Conservation (phyloP, 2,797 vertebrate species). For the Amblyopsis hoosieri region DNA sequence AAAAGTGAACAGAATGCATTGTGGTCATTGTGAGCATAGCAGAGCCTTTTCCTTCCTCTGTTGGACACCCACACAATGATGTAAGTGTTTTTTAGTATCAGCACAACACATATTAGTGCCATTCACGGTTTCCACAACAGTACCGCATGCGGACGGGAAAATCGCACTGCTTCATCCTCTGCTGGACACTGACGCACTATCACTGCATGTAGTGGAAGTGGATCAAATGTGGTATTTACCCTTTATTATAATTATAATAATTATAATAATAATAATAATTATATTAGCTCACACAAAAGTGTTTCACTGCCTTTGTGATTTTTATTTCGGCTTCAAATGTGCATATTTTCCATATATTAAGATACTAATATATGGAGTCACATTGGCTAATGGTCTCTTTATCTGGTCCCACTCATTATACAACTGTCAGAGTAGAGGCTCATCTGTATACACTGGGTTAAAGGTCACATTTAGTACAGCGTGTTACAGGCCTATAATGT, state of each 20-base stretch:
- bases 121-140: slow-evolving; percentile 57
- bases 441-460: slow-evolving; percentile 30
- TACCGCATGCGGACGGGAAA: slow-evolving; percentile 41
- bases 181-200: slow-evolving; percentile 27
- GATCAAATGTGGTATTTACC: background rate
- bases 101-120: slow-evolving; percentile 54
- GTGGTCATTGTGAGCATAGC: slow-evolving; percentile 47
- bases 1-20: slow-evolving; percentile 41
- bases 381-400: slow-evolving; percentile 21
- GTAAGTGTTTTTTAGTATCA: slow-evolving; percentile 61
- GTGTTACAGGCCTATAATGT: slow-evolving; percentile 38
- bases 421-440: slow-evolving; percentile 30
- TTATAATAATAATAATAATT: background rate
- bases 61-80: slow-evolving; percentile 67
- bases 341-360: too few relatives aligned
- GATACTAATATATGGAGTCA: slow-evolving; percentile 4
- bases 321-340: background rate
- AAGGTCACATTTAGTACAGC: slow-evolving; percentile 56
- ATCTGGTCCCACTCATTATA: slow-evolving; percentile 18
- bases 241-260: too few relatives aligned
- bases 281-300: too few relatives aligned
- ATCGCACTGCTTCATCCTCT: slow-evolving; percentile 25
- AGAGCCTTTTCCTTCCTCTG: slow-evolving; percentile 46
- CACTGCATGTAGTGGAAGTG: slow-evolving; percentile 14
- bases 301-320: too few relatives aligned